Percentiles rank a stretch among this genome's conserved stretches.
Evolutionary conservation across 2,888 invertebrate species (phyloP).

Genomic region (Germaria angustata): DNA sequence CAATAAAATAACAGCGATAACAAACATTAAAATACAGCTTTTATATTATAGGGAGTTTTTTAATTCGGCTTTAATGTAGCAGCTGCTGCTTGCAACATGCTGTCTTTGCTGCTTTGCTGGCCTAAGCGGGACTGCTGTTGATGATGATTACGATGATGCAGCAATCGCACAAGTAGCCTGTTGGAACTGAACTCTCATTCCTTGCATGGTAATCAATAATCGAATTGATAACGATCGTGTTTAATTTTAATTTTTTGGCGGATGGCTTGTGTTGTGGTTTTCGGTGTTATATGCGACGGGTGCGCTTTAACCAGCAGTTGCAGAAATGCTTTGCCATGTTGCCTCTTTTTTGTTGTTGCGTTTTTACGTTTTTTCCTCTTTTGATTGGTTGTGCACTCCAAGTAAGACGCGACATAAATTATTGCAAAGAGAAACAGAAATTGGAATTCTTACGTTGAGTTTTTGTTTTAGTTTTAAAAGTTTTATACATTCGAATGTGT

Average conservation of each 20-base stretch:
- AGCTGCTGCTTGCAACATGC: constrained; percentile 41
- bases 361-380: constrained; percentile 31
- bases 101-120: constrained; percentile 40
- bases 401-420: constrained; percentile 67
- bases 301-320: constrained; percentile 74
- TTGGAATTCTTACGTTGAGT: constrained; percentile 60
- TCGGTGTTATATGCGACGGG: constrained; percentile 74
- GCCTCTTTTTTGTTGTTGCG: constrained; percentile 21
- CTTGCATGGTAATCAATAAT: constrained; percentile 78
- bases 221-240: constrained; percentile 79
- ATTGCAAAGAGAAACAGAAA: constrained; percentile 61
- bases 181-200: constrained; percentile 69
- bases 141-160: constrained; percentile 29
- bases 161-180: constrained; percentile 65
- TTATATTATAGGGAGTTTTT: constrained; percentile 59
- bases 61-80: constrained; percentile 54
- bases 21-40: constrained; percentile 39
- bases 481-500: not conserved
- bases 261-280: constrained; percentile 65
- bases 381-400: constrained; percentile 53
- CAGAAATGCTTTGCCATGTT: constrained; percentile 63
- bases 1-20: constrained; percentile 17
- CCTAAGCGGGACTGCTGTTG: constrained; percentile 22
- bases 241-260: constrained; percentile 68
- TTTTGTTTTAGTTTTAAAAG: constrained; percentile 15